A percentile compares a stretch with the other conserved stretches of the same genome.
phyloP scores from a whole-genome alignment of 2,888 invertebrate species.

The Craniophora ligustri region DNA sequence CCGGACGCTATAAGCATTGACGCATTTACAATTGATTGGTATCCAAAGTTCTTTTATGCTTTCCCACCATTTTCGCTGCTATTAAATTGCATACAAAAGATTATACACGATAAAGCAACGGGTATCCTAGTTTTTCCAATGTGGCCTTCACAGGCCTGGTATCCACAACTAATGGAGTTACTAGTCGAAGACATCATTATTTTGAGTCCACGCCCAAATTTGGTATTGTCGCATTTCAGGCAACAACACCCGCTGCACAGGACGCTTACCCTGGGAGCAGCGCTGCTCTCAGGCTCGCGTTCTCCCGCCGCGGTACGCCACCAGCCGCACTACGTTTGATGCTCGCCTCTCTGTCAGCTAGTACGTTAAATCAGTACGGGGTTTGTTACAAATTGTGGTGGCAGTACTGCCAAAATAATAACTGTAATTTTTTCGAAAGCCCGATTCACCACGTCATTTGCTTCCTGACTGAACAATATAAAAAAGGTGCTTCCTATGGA shows the following conservation, averaged over 20 bases:
- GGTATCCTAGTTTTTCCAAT: too few species aligned
- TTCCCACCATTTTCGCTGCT: conserved; percentile 14
- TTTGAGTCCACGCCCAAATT: background rate
- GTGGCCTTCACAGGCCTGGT: conserved; percentile 3
- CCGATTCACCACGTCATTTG: background rate
- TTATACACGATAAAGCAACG: conserved; percentile 3
- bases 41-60: conserved; percentile 3
- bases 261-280: conserved; percentile 9
- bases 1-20: conserved; percentile 21
- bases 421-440: background rate
- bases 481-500: conserved; percentile 9
- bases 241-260: background rate
- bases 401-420: conserved; percentile 2
- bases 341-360: too few species aligned
- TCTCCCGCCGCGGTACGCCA: background rate
- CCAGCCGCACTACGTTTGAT: background rate
- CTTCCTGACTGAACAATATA: conserved; percentile 3
- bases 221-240: background rate
- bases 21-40: conserved; percentile 15
- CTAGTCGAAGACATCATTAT: background rate
- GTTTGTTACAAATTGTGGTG: background rate
- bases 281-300: conserved; percentile 9
- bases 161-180: background rate
- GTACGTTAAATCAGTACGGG: too few species aligned
- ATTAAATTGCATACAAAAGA: conserved; percentile 2